phyloP scores from a whole-genome alignment of 2,113 vertebrate genomes.

The Turdus rufiventris region DNA sequence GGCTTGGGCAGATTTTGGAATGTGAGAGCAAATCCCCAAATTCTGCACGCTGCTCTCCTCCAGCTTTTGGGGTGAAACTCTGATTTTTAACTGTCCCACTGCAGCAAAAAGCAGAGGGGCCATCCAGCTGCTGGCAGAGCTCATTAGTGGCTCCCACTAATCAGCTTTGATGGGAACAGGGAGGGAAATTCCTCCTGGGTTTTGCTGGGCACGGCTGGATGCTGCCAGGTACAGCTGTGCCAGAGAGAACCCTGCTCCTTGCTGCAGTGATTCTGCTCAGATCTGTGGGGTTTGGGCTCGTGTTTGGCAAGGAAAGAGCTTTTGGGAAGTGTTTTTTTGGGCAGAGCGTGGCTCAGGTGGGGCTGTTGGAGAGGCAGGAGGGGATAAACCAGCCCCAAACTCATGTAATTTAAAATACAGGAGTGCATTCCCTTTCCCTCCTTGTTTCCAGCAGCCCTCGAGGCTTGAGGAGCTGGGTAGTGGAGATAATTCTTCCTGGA shows the following conservation, averaged over 20 bases:
- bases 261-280: not conserved
- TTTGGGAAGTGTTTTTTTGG: not conserved
- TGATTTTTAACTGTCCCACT: not conserved
- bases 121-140: not conserved
- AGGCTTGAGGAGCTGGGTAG: not conserved
- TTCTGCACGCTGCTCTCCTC: not conserved
- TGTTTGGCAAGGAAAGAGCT: not conserved
- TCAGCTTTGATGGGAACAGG: not conserved
- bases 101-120: not conserved
- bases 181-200: not conserved
- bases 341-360: not conserved
- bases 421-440: accelerated
- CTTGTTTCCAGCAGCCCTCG: not conserved
- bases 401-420: not conserved
- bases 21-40: not conserved
- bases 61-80: not conserved
- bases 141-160: not conserved
- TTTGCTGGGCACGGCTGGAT: not conserved
- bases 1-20: not conserved
- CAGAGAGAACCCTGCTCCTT: not conserved
- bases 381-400: not conserved
- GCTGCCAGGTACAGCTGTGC: not conserved
- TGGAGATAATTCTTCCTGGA: not conserved
- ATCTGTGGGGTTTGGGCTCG: accelerated
- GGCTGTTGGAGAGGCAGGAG: not conserved